Percentiles rank a stretch among this genome's conserved stretches.
Evolutionary conservation across 2,113 vertebrate genomes (phyloP).

Genomic region (Argyrosomus japonicus): DNA sequence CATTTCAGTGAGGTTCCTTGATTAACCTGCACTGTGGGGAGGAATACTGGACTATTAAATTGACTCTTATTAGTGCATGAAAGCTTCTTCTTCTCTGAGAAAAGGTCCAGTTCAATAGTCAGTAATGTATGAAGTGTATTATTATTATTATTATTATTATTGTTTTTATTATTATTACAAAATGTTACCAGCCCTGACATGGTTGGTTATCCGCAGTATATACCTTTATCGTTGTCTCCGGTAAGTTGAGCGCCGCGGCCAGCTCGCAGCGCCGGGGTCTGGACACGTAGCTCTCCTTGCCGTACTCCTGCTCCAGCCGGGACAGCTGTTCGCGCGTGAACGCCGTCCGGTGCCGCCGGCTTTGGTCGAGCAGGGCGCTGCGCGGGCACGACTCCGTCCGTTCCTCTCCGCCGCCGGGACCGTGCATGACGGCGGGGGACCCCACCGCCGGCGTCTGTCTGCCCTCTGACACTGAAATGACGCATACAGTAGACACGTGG

Average conservation of each 20-base stretch:
- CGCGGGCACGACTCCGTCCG: slow-evolving; percentile 67
- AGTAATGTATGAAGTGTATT: no score
- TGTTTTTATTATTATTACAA: neutral
- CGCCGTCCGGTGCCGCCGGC: slow-evolving; percentile 78
- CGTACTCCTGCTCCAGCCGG: slow-evolving; percentile 79
- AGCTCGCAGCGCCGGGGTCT: slow-evolving; percentile 78
- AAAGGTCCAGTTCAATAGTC: no score
- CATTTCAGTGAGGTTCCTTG: no score
- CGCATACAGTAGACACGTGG: neutral
- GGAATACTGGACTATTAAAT: no score
- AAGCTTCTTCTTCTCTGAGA: no score
- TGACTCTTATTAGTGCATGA: no score
- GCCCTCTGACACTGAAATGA: slow-evolving; percentile 64
- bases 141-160: neutral
- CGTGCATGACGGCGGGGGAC: slow-evolving; percentile 45
- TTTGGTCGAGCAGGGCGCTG: slow-evolving; percentile 72
- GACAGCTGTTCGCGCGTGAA: slow-evolving; percentile 79
- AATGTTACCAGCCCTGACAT: neutral
- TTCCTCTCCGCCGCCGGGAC: slow-evolving; percentile 43
- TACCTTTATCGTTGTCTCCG: slow-evolving; percentile 82
- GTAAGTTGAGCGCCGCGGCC: slow-evolving; percentile 74
- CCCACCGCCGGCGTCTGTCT: slow-evolving; percentile 68
- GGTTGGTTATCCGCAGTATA: neutral
- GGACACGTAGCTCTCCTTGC: slow-evolving; percentile 81
- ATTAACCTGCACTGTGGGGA: no score